Evolutionary conservation across 2,888 invertebrate genomes (phyloP).

Genomic region (Meiosimyza platycephala): DNA sequence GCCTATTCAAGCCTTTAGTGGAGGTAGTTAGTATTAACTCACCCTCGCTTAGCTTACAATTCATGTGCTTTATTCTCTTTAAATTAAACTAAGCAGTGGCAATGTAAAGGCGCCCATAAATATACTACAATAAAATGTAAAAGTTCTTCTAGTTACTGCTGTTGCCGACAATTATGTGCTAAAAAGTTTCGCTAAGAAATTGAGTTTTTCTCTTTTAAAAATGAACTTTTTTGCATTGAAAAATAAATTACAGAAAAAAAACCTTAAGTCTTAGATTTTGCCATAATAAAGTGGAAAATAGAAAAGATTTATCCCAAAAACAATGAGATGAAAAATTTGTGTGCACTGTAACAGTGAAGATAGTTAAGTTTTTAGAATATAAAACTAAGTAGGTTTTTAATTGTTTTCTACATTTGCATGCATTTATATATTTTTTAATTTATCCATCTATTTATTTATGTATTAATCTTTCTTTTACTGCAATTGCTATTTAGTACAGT

Average conservation of each 20-base stretch:
- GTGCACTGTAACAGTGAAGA: no score
- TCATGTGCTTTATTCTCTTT: neutral
- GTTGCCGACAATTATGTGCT: neutral
- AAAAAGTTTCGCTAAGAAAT: constrained; percentile 9
- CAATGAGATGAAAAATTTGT: neutral
- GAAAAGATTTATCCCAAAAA: neutral
- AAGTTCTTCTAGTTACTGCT: neutral
- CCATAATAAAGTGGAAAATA: no score
- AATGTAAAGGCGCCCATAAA: constrained; percentile 12
- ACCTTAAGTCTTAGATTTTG: no score
- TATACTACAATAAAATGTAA: constrained; percentile 13
- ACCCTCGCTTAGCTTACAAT: neutral
- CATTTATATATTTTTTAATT: no score
- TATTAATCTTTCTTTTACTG: no score
- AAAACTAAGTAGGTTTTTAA: no score
- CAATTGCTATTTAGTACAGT: no score
- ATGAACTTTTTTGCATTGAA: neutral
- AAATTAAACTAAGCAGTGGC: neutral
- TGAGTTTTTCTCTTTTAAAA: neutral
- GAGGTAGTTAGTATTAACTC: no score
- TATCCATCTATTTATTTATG: no score
- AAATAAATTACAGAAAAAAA: no score
- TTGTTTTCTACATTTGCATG: no score
- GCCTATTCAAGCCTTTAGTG: neutral
- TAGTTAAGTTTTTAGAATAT: no score